Base-by-base conservation (phyloP, 2,888 invertebrate species). In the Tetragonula carbonaria region DNA sequence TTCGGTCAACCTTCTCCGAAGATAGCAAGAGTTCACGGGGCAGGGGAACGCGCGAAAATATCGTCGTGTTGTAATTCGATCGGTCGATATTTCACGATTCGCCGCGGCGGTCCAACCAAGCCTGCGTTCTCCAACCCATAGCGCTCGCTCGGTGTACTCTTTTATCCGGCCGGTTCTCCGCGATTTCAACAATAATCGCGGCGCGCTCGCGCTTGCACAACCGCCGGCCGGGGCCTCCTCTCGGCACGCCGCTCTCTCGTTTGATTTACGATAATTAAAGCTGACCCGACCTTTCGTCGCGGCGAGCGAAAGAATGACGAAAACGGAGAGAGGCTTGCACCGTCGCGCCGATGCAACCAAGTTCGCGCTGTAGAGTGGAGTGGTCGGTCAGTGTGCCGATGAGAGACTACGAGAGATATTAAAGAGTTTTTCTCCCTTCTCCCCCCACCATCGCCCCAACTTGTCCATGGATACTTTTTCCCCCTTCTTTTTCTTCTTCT, bases 261-360 rank as follows among this genome's bases (percentile, higher is more conserved):
- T 93, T 93, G 93, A 93, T 93, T 93, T 93, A 93, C 92, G 93
- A 93, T 93, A 93, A 93, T 93, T 93, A 93, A 93, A 93, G 92
- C 91, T 92, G 93, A 93, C 93, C 93, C 91, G 93, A 93, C 93
- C 93, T 93, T 92, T 93, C 91, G 91, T 91, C 92, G 88, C 87
- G 77, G 86, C 72, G 53, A 62, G 71, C 57, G 78, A 86, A 86
- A 79, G 84, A 86, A 74, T 70, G 75, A 74, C 76, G 72, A 81
- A 74, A 73, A 81, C 63, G 16, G 28, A 73, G 53, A 71, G 59
- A 50, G 80, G 73, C 23, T 50, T 13, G 65, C 57, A 53, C 57
- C n/a, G 8, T 13, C 33, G 53, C n/a, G 8, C 18, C 33, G 53
- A 62, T 14, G 59, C 8, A 62, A 77, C 28, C 45, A 59, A 51